Base-by-base conservation (phyloP, 2,113 vertebrate species). In the Bubo bubo region DNA sequence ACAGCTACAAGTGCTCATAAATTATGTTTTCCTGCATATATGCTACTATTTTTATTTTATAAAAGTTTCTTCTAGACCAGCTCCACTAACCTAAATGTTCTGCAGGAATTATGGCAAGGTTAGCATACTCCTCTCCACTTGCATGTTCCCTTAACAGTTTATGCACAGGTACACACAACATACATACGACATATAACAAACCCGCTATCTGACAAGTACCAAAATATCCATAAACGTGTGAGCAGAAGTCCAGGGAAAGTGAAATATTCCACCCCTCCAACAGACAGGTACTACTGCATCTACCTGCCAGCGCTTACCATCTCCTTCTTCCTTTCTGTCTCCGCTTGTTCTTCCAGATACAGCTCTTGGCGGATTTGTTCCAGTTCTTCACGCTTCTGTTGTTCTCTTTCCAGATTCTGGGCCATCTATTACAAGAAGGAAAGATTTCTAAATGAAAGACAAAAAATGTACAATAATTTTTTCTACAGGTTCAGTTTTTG, bases 361-460 rank as follows among this genome's bases (percentile, higher is more conserved):
- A 99, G 98, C 91, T 99, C 99, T 76, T 98, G 98, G 15, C 98
- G 96, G 56, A 99, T 89, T 37, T 98, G 97, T 66, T 99, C 99
- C 92, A 99, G 95, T 75, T 99, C 99, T 35, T 99, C 99, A 55
- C 96, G 98, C 52, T 98, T 98, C 93, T 88, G 97, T 59, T 95
- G 88, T 70, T 98, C 98, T 75, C 93, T 97, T 70, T 98, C 97
- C 24, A 99, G 98, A 80, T 98, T 98, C 70, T 99, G 96, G 30
- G 98, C 95, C 60, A 99, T 86, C 99, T 96, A 18, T 83, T 59
- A 90, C 80, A 59, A 94, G 70, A 77, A 75, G n/a, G 35, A 94
- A 60, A 53, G 3, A 67, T 45, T 81, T 83, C 81, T 88, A 90
- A 60, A 59, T 9, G 13, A 73, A 76, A 66, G 52, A 34, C 32